These are phyloP conservation scores for Deroplatys truncata DNA, from an alignment of 2,888 invertebrate species.

Conservation along the genomic window DNA sequence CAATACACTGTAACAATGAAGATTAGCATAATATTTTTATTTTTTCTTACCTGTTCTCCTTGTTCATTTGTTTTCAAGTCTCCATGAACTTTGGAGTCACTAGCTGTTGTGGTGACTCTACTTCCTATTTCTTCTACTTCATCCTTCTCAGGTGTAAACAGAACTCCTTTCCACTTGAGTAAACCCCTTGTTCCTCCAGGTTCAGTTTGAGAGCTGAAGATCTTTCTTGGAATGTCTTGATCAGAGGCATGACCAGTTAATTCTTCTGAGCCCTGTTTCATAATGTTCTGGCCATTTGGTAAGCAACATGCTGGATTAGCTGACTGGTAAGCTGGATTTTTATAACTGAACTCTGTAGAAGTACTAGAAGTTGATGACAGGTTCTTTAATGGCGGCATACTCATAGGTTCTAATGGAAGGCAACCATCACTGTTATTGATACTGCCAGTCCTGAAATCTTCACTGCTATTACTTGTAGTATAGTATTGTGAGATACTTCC, in stretches of 20 bases:
- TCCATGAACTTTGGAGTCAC: background rate
- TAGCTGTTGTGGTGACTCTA: background rate
- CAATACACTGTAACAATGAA: no score
- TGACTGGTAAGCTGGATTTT: conserved; percentile 71
- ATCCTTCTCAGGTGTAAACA: conserved; percentile 62
- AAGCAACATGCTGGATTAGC: conserved; percentile 53
- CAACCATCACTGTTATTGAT: background rate
- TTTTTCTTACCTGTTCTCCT: conserved; percentile 1
- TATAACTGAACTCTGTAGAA: conserved; percentile 58
- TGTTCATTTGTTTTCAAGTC: background rate
- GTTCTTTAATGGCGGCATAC: conserved; percentile 50
- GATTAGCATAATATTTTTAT: background rate
- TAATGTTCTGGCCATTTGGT: background rate
- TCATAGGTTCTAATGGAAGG: conserved; percentile 51
- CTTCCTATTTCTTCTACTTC: background rate
- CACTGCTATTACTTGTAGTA: conserved; percentile 38
- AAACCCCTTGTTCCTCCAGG: conserved; percentile 49
- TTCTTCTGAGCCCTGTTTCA: conserved; percentile 18
- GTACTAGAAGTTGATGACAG: conserved; percentile 40
- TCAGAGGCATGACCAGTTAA: conserved; percentile 43
- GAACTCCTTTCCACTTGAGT: conserved; percentile 74
- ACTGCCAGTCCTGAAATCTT: conserved; percentile 37
- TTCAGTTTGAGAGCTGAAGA: conserved; percentile 35
- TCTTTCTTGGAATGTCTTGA: conserved; percentile 45
- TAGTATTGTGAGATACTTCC: conserved; percentile 5